Base-by-base conservation (phyloP, 1,140 invertebrate genomes). In the Aphidius gifuensis region DNA sequence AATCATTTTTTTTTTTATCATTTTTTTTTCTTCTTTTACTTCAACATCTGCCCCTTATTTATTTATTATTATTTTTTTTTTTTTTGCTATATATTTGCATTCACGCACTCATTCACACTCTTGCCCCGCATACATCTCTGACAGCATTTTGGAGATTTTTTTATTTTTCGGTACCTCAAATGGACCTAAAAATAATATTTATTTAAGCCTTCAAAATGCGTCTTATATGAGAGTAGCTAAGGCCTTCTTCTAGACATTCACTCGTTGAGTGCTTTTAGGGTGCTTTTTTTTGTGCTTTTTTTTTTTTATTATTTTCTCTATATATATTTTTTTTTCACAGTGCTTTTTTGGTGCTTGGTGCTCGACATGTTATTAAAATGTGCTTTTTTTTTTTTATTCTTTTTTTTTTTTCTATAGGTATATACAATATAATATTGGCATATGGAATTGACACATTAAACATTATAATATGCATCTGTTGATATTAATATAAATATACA, bases 101-200 rank as follows among this genome's bases (percentile, higher is more conserved):
- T 72, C 74, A 68, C 67, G 67, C 75, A 68, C 71, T 58, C 75
- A 76, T 71, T 76, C 74, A 73, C 68, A 70, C 72, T 38, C 45
- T 39, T 21, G 49, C 49, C 60, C 72, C 66, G 61, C 63, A 40
- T 65, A 55, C 61, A 66, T 54, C 64, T 65, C 56, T 67, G 62
- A 21, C 68, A 67, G 67, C 68, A 66, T 39, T 55, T 39, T 43
- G 54, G 46, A 38, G 50, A 39, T 38, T n/a, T 55, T 16, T 16
- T 16, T 16, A 16, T 16, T 16, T 16, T 16, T 16, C 16, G 16
- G 16, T 16, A 16, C 16, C 50, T 38, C 23, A 39, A 53, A 38
- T 53, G 23, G 23, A 32, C 23, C 23, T 32, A 32, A 32, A 32
- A 32, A 32, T 32, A 32, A 32, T 32, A 32, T 32, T 32, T 32